phyloP scores from a whole-genome alignment of 2,888 invertebrate species.

The Diadegma fenestrale region DNA sequence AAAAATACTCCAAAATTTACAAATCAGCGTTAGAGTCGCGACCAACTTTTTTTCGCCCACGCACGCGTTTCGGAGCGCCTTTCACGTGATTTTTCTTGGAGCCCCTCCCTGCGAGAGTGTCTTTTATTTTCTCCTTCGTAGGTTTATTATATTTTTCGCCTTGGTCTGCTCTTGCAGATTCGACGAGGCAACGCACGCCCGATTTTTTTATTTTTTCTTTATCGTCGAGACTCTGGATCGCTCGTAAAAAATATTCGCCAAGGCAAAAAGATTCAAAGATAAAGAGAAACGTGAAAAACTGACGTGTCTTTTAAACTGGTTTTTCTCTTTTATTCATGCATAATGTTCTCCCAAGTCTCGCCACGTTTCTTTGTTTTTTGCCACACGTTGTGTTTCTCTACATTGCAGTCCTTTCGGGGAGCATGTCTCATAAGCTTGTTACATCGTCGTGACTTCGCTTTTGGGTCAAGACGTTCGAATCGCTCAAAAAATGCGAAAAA shows the following conservation, averaged over 20 bases:
- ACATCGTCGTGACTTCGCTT: too few relatives aligned
- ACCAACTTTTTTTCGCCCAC: conserved; percentile 28
- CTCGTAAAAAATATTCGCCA: conserved; percentile 15
- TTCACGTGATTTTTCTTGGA: conserved; percentile 19
- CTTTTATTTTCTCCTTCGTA: conserved; percentile 13
- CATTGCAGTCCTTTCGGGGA: neutral
- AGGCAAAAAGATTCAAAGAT: conserved; percentile 18
- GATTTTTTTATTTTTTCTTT: conserved; percentile 26
- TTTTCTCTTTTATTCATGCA: conserved; percentile 40
- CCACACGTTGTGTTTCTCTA: neutral
- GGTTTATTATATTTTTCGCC: conserved; percentile 60
- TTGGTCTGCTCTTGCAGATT: conserved; percentile 39
- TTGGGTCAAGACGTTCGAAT: too few relatives aligned
- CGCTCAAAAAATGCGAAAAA: too few relatives aligned
- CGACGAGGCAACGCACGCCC: conserved; percentile 40
- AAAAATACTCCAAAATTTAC: conserved; percentile 16
- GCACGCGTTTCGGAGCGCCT: conserved; percentile 8
- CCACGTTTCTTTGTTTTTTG: conserved; percentile 26
- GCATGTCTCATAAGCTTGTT: too few relatives aligned
- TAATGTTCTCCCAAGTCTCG: conserved; percentile 1
- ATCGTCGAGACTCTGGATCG: conserved; percentile 10
- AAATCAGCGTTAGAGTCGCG: conserved; percentile 11
- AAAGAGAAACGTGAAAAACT: conserved; percentile 33
- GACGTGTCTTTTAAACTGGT: conserved; percentile 47
- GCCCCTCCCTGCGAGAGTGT: neutral